Conservation (phyloP, 64 coral and sea anemone species). For the Cladopsammia gracilis region DNA sequence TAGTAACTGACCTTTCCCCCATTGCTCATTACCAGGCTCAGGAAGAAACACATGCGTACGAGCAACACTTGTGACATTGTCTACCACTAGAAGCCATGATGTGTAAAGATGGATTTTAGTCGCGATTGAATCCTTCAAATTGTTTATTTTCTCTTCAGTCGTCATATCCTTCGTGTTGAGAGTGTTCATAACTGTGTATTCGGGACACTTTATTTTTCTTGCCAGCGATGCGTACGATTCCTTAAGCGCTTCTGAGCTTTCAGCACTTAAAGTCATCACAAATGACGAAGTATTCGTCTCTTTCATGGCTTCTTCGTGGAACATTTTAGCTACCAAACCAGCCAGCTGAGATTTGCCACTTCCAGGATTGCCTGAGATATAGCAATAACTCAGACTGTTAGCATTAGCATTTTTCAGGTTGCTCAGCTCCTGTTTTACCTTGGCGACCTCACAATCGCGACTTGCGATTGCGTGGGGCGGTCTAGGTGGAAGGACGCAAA, state of each 20-base stretch:
- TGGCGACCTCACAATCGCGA: background rate
- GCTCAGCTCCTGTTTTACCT: background rate
- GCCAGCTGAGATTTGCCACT: slow-evolving; percentile 42
- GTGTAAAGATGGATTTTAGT: background rate
- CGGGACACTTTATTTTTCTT: background rate
- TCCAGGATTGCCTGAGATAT: slow-evolving; percentile 34
- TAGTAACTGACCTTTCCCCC: slow-evolving; percentile 52
- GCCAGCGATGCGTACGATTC: slow-evolving; percentile 9
- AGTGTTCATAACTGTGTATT: slow-evolving; percentile 14
- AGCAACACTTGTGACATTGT: slow-evolving; percentile 27
- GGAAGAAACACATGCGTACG: background rate
- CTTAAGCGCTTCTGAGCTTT: background rate
- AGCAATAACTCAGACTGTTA: background rate
- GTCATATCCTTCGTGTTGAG: background rate
- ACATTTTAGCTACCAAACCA: background rate
- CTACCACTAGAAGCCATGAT: slow-evolving; percentile 27
- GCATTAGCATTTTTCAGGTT: background rate
- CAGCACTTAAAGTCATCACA: slow-evolving; percentile 30
- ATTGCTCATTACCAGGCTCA: background rate
- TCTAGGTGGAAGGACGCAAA: slow-evolving; percentile 21
- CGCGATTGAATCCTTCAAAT: background rate
- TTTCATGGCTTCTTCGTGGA: background rate
- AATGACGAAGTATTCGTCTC: background rate
- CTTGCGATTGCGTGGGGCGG: background rate
- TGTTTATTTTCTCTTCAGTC: background rate